phyloP scores from a whole-genome alignment of 2,797 vertebrate species.

The Fringilla coelebs region DNA sequence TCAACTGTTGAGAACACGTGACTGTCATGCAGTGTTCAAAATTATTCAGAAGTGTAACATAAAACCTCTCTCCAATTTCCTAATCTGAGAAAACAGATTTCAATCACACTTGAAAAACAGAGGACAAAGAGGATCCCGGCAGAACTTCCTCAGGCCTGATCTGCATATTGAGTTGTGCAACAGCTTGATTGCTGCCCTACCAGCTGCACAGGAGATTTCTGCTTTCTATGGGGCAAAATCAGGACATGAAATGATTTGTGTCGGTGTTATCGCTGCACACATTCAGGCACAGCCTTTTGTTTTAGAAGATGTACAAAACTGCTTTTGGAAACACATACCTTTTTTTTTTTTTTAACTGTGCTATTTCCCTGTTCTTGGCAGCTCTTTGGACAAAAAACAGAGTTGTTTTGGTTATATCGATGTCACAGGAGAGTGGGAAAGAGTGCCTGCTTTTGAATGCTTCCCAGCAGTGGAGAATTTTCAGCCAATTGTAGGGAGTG shows the following conservation, averaged over 20 bases:
- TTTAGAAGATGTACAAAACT: background rate
- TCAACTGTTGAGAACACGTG: background rate
- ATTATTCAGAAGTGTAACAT: background rate
- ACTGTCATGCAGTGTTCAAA: background rate
- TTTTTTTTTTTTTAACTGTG: background rate
- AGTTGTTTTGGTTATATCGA: background rate
- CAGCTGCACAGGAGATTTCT: slow-evolving; percentile 3
- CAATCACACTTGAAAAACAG: background rate
- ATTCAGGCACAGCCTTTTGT: background rate
- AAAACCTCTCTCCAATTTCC: slow-evolving; percentile 12
- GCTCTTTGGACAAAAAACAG: background rate
- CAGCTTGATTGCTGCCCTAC: background rate
- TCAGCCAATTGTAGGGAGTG: background rate
- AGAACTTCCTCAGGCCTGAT: slow-evolving; percentile 44
- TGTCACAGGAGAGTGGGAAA: background rate
- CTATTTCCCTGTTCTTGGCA: background rate
- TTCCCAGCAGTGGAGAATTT: background rate
- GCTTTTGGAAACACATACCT: background rate
- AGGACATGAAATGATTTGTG: background rate
- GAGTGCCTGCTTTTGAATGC: background rate
- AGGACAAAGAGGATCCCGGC: slow-evolving; percentile 14
- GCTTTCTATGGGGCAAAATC: background rate
- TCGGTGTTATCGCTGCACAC: background rate
- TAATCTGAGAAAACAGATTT: slow-evolving; percentile 31
- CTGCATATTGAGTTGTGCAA: background rate